Conservation (phyloP, 2,113 vertebrate genomes). For the Danionella cerebrum region DNA sequence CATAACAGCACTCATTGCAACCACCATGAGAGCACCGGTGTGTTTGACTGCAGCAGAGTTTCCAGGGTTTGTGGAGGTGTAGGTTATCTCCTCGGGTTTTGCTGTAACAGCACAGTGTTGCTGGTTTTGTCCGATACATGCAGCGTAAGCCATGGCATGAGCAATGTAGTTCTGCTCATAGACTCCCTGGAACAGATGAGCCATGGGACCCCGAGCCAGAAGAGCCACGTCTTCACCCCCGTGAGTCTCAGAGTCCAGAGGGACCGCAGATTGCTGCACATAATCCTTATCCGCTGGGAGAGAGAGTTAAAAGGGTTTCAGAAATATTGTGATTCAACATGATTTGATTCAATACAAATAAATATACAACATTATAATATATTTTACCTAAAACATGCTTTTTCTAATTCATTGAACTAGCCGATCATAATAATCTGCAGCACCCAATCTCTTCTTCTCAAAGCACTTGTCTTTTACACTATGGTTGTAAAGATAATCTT, state of each 20-base stretch:
- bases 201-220: constrained; percentile 63
- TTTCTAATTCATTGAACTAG: no score
- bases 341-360: no score
- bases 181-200: constrained; percentile 64
- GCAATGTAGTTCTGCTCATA: constrained; percentile 67
- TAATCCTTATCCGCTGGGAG: constrained; percentile 55
- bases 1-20: constrained; percentile 15
- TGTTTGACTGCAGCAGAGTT: background rate
- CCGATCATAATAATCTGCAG: no score
- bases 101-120: constrained; percentile 51
- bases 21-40: constrained; percentile 21
- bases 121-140: constrained; percentile 57
- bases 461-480: no score
- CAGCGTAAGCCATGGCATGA: constrained; percentile 63
- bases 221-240: constrained; percentile 66
- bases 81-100: background rate
- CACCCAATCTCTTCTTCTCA: no score
- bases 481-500: no score
- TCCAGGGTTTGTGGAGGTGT: background rate
- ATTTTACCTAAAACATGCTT: no score
- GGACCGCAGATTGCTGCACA: constrained; percentile 55
- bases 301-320: no score
- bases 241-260: constrained; percentile 54
- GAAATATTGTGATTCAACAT: no score
- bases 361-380: no score